Evolutionary conservation across 2,113 vertebrate genomes (phyloP), one percentile per base, ranked within the genome.

Genomic region (Caranx ignobilis): DNA sequence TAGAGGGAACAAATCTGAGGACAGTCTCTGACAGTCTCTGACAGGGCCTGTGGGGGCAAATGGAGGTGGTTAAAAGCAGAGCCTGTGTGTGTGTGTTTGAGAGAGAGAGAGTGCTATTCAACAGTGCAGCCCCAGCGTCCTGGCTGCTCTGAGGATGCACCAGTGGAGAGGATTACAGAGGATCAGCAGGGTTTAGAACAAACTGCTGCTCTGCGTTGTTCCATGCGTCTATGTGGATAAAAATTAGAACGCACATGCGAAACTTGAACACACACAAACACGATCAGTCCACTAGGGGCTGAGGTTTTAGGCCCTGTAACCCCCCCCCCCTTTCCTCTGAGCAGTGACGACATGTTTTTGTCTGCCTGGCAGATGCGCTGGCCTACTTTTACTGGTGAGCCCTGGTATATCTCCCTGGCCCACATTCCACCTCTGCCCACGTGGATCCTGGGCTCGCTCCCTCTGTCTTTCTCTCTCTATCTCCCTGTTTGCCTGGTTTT

Each of bases 371-470:
- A 77, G 67, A 81, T 87, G 79, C 64, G 11, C 71, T 93, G 92
- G 66, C 92, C 93, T 93, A 91, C 87, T 94, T 95, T 88, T 77
- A 50, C 70, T 60, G 61, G 68, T 31, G 32, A 70, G 66, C 55
- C 52, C 83, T 92, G 89, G 90, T 87, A 66, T 60, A 61, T 35
- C 61, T 66, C 75, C 75, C 78, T 78, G 79, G 35, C 87, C 67
- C 65, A 84, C 77, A 76, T 89, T 90, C 74, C 75, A 79, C 67
- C 76, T 81, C 71, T 78, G 63, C 85, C 86, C 89, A 91, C 75
- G 70, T 90, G 78, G 82, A 80, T 82, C 59, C 57, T 77, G 67
- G 71, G 76, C 61, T 65, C 56, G 83, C 69, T 71, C 47, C 75
- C 56, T 39, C 32, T 32, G 9, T 45, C 34, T 54, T 5, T 79